Conservation (phyloP, 2,888 invertebrate species). For the Ferdinandea cuprea region DNA sequence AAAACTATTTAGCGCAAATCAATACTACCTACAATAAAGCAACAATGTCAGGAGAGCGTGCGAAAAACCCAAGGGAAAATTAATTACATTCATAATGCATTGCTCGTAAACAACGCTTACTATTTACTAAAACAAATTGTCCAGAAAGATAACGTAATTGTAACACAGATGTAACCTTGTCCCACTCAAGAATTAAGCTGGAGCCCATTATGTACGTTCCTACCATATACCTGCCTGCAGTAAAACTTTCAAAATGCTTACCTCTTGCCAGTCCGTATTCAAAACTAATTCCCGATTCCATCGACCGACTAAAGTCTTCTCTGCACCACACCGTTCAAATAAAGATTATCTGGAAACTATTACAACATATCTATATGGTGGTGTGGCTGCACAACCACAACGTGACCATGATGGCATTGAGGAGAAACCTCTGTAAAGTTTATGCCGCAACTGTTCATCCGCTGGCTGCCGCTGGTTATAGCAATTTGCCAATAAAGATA, state of each 20-base stretch:
- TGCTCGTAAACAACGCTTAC: constrained; percentile 10
- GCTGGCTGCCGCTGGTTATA: constrained; percentile 31
- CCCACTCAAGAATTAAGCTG: constrained; percentile 25
- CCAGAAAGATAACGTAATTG: constrained; percentile 42
- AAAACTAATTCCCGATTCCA: constrained; percentile 47
- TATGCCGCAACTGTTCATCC: constrained; percentile 26
- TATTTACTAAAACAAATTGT: constrained; percentile 36
- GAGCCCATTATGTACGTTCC: constrained; percentile 2
- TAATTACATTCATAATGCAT: constrained; percentile 49
- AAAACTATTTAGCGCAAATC: too few relatives aligned
- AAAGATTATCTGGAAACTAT: constrained; percentile 17
- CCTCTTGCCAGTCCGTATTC: constrained; percentile 13
- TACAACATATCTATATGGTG: background rate
- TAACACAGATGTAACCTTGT: constrained; percentile 39
- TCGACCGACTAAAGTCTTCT: constrained; percentile 12
- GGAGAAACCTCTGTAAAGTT: constrained; percentile 23
- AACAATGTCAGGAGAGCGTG: background rate
- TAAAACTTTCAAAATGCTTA: constrained; percentile 44
- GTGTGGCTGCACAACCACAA: constrained; percentile 34
- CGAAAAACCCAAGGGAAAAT: constrained; percentile 5
- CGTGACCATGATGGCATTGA: constrained; percentile 10
- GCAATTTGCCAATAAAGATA: constrained; percentile 70
- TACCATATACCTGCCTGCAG: constrained; percentile 4
- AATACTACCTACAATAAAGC: too few relatives aligned
- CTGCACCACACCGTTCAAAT: background rate